Percentiles rank a stretch among this genome's conserved stretches.
phyloP scores from a whole-genome alignment of 2,888 invertebrate species.

The Trisateles emortualis region DNA sequence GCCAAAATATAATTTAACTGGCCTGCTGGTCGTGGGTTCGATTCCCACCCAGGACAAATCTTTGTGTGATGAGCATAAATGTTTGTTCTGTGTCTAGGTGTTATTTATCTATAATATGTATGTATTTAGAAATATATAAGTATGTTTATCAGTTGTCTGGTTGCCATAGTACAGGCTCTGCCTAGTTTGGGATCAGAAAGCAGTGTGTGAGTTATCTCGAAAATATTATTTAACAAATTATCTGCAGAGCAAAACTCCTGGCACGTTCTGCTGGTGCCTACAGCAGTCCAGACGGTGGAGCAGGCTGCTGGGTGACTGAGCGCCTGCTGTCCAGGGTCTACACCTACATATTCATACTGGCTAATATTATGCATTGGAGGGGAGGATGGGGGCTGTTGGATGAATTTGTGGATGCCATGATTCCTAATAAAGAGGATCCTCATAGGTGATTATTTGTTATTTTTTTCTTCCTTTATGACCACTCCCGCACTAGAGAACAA shows the following conservation, averaged over 20 bases:
- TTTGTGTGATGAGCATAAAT: too few relatives aligned
- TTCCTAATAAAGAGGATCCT: conserved; percentile 60
- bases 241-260: conserved; percentile 64
- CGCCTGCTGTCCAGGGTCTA: conserved; percentile 89
- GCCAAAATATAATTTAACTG: too few relatives aligned
- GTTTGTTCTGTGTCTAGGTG: too few relatives aligned
- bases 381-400: conserved; percentile 94
- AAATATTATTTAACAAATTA: not conserved
- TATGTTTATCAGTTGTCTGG: too few relatives aligned
- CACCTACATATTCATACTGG: conserved; percentile 90
- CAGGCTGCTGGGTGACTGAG: conserved; percentile 69
- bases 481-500: too few relatives aligned
- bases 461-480: too few relatives aligned
- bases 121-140: too few relatives aligned
- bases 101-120: too few relatives aligned
- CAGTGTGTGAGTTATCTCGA: not conserved
- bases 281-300: conserved; percentile 53
- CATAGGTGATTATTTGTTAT: conserved; percentile 57
- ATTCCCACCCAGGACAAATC: too few relatives aligned
- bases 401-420: conserved; percentile 84
- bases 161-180: too few relatives aligned
- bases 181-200: too few relatives aligned
- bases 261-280: conserved; percentile 68
- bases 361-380: conserved; percentile 95
- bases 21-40: too few relatives aligned